Evolutionary conservation across 2,797 vertebrate genomes (phyloP).

Genomic region (Peromyscus eremicus): DNA sequence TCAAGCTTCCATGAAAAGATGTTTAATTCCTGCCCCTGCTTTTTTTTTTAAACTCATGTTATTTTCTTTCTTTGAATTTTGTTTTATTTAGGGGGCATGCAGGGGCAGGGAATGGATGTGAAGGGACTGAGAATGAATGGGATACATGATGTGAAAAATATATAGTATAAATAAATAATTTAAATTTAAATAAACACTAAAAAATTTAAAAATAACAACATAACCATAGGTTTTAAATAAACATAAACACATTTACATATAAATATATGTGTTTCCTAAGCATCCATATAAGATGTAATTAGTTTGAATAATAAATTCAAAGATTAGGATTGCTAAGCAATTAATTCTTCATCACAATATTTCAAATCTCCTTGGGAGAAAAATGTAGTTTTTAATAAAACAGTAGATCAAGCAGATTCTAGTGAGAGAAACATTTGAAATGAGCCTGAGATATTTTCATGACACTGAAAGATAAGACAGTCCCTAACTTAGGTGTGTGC

Average conservation of each 20-base stretch:
- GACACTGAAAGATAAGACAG: background rate
- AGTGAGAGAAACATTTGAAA: background rate
- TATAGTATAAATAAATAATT: background rate
- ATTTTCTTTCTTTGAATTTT: background rate
- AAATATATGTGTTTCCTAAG: background rate
- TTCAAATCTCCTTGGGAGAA: background rate
- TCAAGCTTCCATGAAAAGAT: background rate
- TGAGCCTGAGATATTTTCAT: background rate
- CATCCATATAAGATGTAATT: background rate
- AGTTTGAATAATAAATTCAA: background rate
- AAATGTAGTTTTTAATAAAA: background rate
- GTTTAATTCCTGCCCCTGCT: background rate
- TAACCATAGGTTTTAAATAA: background rate
- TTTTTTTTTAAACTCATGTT: background rate
- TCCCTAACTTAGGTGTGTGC: background rate
- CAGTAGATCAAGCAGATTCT: background rate
- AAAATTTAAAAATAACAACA: background rate
- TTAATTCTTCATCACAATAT: background rate
- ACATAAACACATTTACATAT: background rate
- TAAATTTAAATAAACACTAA: background rate
- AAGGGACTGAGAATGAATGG: background rate
- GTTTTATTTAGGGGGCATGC: background rate
- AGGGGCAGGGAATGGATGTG: background rate
- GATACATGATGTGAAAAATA: background rate
- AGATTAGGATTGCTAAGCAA: background rate